A percentile compares a stretch with the other conserved stretches of the same genome.
Conservation (phyloP, 2,797 vertebrate genomes). For the Cyclura pinguis region DNA sequence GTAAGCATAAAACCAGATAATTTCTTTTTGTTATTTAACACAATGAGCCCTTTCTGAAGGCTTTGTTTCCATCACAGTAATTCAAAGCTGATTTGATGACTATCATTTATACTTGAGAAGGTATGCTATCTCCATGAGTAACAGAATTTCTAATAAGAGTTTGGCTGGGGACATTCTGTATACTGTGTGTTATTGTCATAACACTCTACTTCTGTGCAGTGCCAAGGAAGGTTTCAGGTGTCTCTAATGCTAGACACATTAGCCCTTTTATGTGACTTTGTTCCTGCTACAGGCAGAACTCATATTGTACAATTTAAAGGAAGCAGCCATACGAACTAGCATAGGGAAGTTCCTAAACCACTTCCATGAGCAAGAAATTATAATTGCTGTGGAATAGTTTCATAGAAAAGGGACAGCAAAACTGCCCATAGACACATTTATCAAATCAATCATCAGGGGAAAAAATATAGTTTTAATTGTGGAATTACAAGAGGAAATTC, state of each 20-base stretch:
- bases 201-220: neutral
- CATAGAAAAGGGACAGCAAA: neutral
- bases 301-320: neutral
- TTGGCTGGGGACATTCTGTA: conserved; percentile 29
- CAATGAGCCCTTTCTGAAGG: neutral
- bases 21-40: conserved; percentile 7
- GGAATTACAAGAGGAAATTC: conserved; percentile 35
- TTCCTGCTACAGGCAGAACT: conserved; percentile 21
- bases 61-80: conserved; percentile 21
- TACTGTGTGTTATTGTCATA: neutral
- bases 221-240: conserved; percentile 1
- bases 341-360: neutral
- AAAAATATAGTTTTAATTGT: conserved; percentile 39
- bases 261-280: neutral
- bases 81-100: neutral
- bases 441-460: conserved; percentile 15
- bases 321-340: neutral
- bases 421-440: neutral
- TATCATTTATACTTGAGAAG: conserved; percentile 9
- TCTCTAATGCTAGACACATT: neutral
- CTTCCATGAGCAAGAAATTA: neutral
- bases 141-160: conserved; percentile 26
- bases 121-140: neutral
- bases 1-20: neutral
- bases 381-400: conserved; percentile 37